Evolutionary conservation across 2,113 vertebrate species (phyloP).

Genomic region (Chionis minor): DNA sequence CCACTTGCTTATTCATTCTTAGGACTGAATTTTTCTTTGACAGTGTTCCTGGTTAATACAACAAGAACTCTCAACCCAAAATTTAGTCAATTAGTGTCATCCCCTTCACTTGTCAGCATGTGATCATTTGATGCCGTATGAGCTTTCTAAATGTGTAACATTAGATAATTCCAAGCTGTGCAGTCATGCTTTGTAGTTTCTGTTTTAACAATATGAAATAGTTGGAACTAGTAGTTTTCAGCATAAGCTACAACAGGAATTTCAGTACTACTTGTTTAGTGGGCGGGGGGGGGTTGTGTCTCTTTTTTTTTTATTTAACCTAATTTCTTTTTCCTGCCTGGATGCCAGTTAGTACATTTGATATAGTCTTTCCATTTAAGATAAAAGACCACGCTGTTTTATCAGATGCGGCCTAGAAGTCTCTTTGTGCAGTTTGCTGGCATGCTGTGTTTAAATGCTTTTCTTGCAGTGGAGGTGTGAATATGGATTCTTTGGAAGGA

Average conservation of each 20-base stretch:
- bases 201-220: background rate
- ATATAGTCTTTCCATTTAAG: background rate
- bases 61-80: background rate
- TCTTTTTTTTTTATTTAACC: background rate
- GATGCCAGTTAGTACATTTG: background rate
- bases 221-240: background rate
- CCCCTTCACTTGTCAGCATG: background rate
- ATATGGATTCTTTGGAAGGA: background rate
- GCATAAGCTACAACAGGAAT: background rate
- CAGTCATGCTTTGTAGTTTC: background rate
- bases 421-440: background rate
- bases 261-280: background rate
- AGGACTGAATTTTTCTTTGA: background rate
- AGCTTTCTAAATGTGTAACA: background rate
- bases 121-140: background rate
- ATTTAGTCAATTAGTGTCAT: background rate
- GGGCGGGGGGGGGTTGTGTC: too few species aligned
- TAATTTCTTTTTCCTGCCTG: background rate
- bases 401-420: background rate
- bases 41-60: background rate
- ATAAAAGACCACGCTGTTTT: background rate
- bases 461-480: background rate
- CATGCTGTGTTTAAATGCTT: background rate
- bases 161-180: background rate
- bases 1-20: background rate